Percentiles rank a stretch among this genome's conserved stretches.
Evolutionary conservation across 2,888 invertebrate genomes (phyloP).

Genomic region (Folsomia candida): DNA sequence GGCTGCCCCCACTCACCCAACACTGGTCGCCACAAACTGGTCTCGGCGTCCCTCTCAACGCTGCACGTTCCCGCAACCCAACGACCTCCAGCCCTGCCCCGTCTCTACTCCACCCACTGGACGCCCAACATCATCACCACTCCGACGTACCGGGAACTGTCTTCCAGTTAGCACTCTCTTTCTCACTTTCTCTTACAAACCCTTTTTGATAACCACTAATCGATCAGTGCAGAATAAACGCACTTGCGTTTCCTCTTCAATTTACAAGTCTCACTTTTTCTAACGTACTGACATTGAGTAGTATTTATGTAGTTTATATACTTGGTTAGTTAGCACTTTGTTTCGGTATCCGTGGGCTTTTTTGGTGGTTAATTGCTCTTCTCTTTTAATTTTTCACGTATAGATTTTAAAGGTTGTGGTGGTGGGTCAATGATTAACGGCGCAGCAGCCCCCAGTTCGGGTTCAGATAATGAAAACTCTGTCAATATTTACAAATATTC

Average conservation of each 20-base stretch:
- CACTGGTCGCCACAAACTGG: conserved; percentile 36
- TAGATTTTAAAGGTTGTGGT: conserved; percentile 6
- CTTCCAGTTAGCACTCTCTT: conserved; percentile 31
- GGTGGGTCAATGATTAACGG: background rate
- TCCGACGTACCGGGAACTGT: conserved; percentile 44
- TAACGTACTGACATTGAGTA: no score
- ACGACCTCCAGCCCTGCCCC: conserved; percentile 46
- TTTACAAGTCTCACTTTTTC: no score
- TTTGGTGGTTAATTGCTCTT: background rate
- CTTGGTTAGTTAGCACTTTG: conserved; percentile 2
- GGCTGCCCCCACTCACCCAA: conserved; percentile 9
- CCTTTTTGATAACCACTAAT: background rate
- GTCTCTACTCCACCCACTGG: conserved; percentile 50
- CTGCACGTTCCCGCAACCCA: conserved; percentile 43
- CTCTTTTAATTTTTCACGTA: conserved; percentile 5
- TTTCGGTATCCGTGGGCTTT: no score
- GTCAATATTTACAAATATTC: conserved; percentile 42
- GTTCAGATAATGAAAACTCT: conserved; percentile 50
- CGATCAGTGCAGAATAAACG: background rate
- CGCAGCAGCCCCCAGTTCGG: conserved; percentile 37
- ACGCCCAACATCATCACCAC: conserved; percentile 49
- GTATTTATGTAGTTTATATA: no score
- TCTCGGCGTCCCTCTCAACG: conserved; percentile 48
- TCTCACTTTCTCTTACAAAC: background rate
- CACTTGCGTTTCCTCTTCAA: no score